phyloP scores from a whole-genome alignment of 92 coral and sea anemone genomes.

The Epizoanthus stellaris region DNA sequence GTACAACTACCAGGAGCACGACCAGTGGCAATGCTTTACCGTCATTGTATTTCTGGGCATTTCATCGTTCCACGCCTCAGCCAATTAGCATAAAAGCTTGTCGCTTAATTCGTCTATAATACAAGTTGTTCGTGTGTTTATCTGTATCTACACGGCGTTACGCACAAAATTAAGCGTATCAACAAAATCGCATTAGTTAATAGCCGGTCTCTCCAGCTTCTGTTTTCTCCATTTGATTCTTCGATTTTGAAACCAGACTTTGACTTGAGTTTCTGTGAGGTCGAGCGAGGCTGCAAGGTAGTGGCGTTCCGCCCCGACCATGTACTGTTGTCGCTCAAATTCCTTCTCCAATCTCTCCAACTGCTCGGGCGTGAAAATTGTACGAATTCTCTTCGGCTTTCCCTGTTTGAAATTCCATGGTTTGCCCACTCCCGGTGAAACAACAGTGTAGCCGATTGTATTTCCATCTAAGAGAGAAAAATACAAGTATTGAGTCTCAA shows the following conservation, averaged over 20 bases:
- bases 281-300: slow-evolving; percentile 96
- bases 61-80: background rate
- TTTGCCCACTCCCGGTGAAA: slow-evolving; percentile 76
- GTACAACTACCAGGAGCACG: background rate
- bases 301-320: slow-evolving; percentile 96
- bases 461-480: slow-evolving; percentile 66
- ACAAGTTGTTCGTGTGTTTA: background rate
- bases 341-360: slow-evolving; percentile 94
- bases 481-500: background rate
- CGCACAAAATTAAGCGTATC: slow-evolving; percentile 17
- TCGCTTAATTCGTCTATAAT: background rate
- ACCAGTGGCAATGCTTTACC: background rate
- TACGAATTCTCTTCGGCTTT: slow-evolving; percentile 95
- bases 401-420: slow-evolving; percentile 97
- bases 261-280: slow-evolving; percentile 97
- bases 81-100: slow-evolving; percentile 32
- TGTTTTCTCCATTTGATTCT: slow-evolving; percentile 99
- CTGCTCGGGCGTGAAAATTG: slow-evolving; percentile 98
- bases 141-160: slow-evolving; percentile 4
- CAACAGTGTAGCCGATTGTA: slow-evolving; percentile 66
- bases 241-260: slow-evolving; percentile 99
- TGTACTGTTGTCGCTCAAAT: slow-evolving; percentile 94
- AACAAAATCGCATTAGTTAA: slow-evolving; percentile 33
- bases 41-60: background rate
- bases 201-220: slow-evolving; percentile 76